Base-by-base conservation (phyloP, 2,797 vertebrate genomes). In the Dendrocincla tyrannina region DNA sequence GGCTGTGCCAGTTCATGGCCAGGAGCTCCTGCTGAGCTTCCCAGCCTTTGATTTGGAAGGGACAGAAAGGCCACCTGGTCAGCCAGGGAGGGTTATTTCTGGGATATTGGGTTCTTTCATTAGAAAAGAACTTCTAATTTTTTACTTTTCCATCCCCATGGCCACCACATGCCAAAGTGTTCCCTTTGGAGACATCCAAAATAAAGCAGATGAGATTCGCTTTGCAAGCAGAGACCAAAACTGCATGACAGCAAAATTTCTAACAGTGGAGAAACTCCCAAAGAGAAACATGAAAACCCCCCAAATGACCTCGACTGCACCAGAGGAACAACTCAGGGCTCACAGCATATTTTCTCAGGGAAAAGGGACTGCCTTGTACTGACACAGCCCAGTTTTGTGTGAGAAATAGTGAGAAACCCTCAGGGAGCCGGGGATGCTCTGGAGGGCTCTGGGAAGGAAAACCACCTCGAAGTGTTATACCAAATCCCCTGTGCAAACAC, bases 381-480 rank as follows among this genome's bases (percentile, higher is more conserved):
- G 0, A 30, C 41, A 16, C 63, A 68, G 52, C 47, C 6, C 1
- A 6, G 13, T n/a, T 59, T 77, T 44, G 41, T 35, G 25, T 32
- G 69, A 84, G 58, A 67, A 74, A 58, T 6, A 10, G 28, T 3
- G 4, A 49, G 64, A 82, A 94, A 33, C 27, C 46, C 35, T 11
- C 0, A 0, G 89, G 49, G 56, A 73, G 9, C 24, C 2, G 2
- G 33, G 42, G 44, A 47, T 59, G 68, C 64, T 92, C 64, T 1
- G 0, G 32, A 70, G 50, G 20, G 25, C 37, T 73, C 60, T 24
- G 66, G 41, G 78, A 84, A 74, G 83, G 37, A 46, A 55, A 41
- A 58, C 0, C 39, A 25, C 16, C 16, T 8, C 17, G 15, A 39
- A 62, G 46, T 9, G 46, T 64, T 56, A 2, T 5, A 32, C 9